Evolutionary conservation across 2,888 invertebrate species (phyloP).

Genomic region (Ephialtes manifestator): DNA sequence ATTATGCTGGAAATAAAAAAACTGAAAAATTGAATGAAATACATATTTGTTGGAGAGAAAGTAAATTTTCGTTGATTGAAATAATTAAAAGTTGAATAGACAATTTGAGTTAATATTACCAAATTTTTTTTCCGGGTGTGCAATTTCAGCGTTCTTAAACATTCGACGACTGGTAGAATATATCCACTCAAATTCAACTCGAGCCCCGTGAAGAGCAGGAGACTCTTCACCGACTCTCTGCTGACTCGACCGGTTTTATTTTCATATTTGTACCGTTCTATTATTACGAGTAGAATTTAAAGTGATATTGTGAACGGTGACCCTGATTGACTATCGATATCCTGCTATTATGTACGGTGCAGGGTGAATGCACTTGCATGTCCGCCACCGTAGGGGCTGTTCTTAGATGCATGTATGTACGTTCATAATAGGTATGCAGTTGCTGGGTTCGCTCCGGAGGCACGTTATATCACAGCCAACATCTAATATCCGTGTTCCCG

Average conservation of each 20-base stretch:
- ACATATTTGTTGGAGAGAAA: too few relatives aligned
- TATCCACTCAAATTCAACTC: too few relatives aligned
- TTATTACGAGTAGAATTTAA: neutral
- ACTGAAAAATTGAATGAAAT: too few relatives aligned
- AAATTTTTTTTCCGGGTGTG: too few relatives aligned
- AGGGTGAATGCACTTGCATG: constrained; percentile 30
- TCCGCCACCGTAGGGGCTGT: constrained; percentile 35
- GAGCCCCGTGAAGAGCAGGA: too few relatives aligned
- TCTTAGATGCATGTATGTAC: constrained; percentile 25
- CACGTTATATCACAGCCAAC: constrained; percentile 59
- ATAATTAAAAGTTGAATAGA: too few relatives aligned
- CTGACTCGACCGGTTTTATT: neutral
- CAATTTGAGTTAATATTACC: too few relatives aligned
- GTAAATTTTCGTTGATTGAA: too few relatives aligned
- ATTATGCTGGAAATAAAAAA: too few relatives aligned
- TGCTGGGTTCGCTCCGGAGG: constrained; percentile 32
- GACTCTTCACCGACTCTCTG: neutral
- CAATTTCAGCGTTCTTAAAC: too few relatives aligned
- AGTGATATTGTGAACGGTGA: neutral
- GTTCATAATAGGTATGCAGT: constrained; percentile 53
- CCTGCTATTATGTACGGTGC: neutral
- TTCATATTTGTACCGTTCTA: neutral
- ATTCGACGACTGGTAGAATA: too few relatives aligned
- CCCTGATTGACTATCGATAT: constrained; percentile 3
- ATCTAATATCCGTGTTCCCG: constrained; percentile 60